A percentile compares a stretch with the other conserved stretches of the same genome.
phyloP scores from a whole-genome alignment of 2,888 invertebrate species.

The Meloe dianella region DNA sequence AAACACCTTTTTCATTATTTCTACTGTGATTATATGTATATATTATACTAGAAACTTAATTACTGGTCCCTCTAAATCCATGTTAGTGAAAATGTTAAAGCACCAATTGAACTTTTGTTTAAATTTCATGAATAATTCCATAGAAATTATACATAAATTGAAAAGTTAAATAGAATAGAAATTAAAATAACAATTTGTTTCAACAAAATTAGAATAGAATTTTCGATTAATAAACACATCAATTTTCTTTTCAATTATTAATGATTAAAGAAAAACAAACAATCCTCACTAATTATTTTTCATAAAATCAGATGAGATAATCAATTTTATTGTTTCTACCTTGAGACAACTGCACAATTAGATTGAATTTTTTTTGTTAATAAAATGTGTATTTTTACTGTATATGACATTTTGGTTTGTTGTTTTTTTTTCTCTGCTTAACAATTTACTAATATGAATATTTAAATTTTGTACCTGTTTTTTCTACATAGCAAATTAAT shows the following conservation, averaged over 20 bases:
- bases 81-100: slow-evolving; percentile 2
- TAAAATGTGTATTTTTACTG: not conserved
- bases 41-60: not conserved
- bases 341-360: not conserved
- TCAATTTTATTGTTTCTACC: not conserved
- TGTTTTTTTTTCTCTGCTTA: not conserved
- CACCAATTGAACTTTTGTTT: not conserved
- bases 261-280: not conserved
- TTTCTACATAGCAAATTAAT: not conserved
- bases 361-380: not conserved
- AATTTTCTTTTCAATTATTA: not conserved
- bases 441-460: not conserved
- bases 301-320: too few species aligned
- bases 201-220: not conserved
- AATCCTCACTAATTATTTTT: too few species aligned
- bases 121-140: not conserved
- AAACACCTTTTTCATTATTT: not conserved
- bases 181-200: not conserved
- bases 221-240: not conserved
- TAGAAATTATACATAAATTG: not conserved
- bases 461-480: not conserved
- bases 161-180: not conserved
- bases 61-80: not conserved
- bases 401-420: not conserved
- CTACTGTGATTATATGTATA: not conserved